Conservation (phyloP, 2,113 vertebrate genomes). For the Chamaetylas fuelleborni region DNA sequence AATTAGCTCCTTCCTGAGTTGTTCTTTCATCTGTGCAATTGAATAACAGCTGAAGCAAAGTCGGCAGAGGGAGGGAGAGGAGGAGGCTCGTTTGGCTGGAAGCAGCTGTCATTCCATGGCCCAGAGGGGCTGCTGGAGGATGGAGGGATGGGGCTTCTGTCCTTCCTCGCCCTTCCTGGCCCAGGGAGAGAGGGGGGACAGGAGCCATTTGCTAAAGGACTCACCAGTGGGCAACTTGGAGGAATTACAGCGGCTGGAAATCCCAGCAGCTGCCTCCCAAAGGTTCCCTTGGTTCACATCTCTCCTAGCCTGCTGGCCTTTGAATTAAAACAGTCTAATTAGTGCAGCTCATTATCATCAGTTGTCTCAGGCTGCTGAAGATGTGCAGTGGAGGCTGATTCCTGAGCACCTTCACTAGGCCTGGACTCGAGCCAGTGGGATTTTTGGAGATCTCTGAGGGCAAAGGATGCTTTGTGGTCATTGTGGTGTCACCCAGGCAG, state of each 20-base stretch:
- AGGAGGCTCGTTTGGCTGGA: not conserved
- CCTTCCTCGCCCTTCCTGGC: not conserved
- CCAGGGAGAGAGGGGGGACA: not conserved
- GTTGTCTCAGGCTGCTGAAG: not conserved
- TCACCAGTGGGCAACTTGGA: not conserved
- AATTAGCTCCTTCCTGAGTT: conserved; percentile 4
- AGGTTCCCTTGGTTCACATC: conserved; percentile 25
- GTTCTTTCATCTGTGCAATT: not conserved
- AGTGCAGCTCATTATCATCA: not conserved
- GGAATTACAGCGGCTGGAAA: not conserved
- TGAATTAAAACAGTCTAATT: conserved; percentile 44
- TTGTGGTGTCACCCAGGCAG: not conserved
- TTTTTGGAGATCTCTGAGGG: not conserved
- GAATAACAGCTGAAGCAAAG: not conserved
- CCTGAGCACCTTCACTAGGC: not conserved
- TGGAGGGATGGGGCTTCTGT: not conserved
- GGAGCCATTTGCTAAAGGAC: not conserved
- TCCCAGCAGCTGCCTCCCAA: conserved; percentile 25
- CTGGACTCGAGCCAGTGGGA: not conserved
- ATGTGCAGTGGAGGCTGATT: not conserved
- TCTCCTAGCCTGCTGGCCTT: conserved; percentile 41
- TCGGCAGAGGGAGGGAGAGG: not conserved
- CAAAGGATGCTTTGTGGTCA: not conserved
- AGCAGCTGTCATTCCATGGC: not conserved
- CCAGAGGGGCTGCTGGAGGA: not conserved